phyloP scores from a whole-genome alignment of 2,113 vertebrate species.

The Parus major region DNA sequence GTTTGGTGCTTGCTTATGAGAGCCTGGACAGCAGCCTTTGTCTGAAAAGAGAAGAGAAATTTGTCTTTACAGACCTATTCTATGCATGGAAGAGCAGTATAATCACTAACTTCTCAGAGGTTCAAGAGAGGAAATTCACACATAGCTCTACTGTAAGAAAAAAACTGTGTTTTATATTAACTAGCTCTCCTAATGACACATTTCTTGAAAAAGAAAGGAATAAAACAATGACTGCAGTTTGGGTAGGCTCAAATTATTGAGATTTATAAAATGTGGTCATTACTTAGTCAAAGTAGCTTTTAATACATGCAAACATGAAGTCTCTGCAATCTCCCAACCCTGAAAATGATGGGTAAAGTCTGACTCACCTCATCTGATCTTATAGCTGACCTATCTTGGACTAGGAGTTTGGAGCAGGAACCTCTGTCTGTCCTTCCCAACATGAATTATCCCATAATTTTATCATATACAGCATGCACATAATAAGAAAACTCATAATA shows the following conservation, averaged over 20 bases:
- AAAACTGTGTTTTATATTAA: neutral
- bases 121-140: neutral
- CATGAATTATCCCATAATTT: neutral
- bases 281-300: neutral
- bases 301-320: neutral
- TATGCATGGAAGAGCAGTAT: neutral
- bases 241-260: neutral
- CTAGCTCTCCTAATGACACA: neutral
- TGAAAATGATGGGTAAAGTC: neutral
- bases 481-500: neutral
- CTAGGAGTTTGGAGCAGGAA: neutral
- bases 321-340: neutral
- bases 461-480: neutral
- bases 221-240: neutral
- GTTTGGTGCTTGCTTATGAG: constrained; percentile 85
- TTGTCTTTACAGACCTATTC: neutral
- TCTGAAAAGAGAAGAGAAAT: constrained; percentile 70
- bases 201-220: neutral
- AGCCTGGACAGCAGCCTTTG: constrained; percentile 80
- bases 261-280: neutral
- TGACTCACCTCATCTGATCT: neutral
- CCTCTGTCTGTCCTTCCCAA: neutral
- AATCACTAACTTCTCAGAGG: neutral
- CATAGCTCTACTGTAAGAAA: neutral
- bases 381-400: neutral